Conservation (phyloP, 2,888 invertebrate genomes). For the Rutpela maculata region DNA sequence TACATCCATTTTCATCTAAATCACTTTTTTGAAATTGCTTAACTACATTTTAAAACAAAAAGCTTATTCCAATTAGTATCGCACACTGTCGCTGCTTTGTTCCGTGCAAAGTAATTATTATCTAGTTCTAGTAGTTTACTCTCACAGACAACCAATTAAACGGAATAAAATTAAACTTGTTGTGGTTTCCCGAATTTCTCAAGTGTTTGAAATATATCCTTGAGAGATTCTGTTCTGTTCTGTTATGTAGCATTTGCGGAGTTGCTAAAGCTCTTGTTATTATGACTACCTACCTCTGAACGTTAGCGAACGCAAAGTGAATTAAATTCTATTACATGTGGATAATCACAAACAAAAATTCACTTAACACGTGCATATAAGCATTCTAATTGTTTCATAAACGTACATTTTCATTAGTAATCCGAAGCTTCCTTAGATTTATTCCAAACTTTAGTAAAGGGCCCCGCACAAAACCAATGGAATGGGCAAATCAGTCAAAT, state of each 20-base stretch:
- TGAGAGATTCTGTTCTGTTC: constrained; percentile 14
- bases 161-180: constrained; percentile 24
- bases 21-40: neutral
- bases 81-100: constrained; percentile 16
- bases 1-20: neutral
- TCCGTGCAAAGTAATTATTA: constrained; percentile 19
- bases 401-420: too few relatives aligned
- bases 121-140: constrained; percentile 27
- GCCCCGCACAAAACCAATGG: too few relatives aligned
- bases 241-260: constrained; percentile 1
- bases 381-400: too few relatives aligned
- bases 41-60: constrained; percentile 13
- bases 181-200: constrained; percentile 24
- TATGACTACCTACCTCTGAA: neutral
- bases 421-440: too few relatives aligned
- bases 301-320: neutral
- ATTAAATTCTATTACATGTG: neutral
- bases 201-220: constrained; percentile 28
- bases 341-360: neutral
- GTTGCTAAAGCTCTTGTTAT: neutral
- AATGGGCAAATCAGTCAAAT: too few relatives aligned
- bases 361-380: too few relatives aligned
- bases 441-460: too few relatives aligned
- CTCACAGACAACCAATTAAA: constrained; percentile 29
- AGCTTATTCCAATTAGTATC: constrained; percentile 11